Conservation (phyloP, 2,888 invertebrate genomes). For the Lymantria dispar region DNA sequence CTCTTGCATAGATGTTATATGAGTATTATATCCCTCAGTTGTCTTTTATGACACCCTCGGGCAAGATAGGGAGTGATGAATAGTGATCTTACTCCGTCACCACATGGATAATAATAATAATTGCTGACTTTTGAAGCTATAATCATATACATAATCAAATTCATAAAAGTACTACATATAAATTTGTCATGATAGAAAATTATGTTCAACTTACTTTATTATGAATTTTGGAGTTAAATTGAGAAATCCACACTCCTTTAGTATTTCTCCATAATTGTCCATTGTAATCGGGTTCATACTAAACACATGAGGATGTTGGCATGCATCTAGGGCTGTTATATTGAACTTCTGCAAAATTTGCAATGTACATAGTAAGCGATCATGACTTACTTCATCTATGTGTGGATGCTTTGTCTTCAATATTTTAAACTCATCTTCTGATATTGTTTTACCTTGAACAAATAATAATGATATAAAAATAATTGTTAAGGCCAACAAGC, state of each 20-base stretch:
- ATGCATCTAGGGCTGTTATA: slow-evolving; percentile 76
- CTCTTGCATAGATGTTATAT: no score
- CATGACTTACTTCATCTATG: slow-evolving; percentile 50
- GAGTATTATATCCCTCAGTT: no score
- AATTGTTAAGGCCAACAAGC: no score
- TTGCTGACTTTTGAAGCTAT: no score
- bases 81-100: no score
- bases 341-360: slow-evolving; percentile 64
- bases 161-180: no score
- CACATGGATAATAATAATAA: no score
- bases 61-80: no score
- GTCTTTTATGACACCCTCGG: no score
- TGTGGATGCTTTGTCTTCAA: slow-evolving; percentile 62
- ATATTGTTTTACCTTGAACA: slow-evolving; percentile 48
- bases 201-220: slow-evolving; percentile 49
- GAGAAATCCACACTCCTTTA: slow-evolving; percentile 84
- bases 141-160: no score
- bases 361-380: slow-evolving; percentile 55
- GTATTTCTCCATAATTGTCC: slow-evolving; percentile 83
- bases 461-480: not conserved
- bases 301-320: slow-evolving; percentile 80
- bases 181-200: not conserved
- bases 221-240: slow-evolving; percentile 63
- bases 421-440: slow-evolving; percentile 34
- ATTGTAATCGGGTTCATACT: slow-evolving; percentile 79